A percentile compares a stretch with the other conserved stretches of the same genome.
Evolutionary conservation across 2,888 invertebrate species (phyloP).

Genomic region (Uropetala carovei): DNA sequence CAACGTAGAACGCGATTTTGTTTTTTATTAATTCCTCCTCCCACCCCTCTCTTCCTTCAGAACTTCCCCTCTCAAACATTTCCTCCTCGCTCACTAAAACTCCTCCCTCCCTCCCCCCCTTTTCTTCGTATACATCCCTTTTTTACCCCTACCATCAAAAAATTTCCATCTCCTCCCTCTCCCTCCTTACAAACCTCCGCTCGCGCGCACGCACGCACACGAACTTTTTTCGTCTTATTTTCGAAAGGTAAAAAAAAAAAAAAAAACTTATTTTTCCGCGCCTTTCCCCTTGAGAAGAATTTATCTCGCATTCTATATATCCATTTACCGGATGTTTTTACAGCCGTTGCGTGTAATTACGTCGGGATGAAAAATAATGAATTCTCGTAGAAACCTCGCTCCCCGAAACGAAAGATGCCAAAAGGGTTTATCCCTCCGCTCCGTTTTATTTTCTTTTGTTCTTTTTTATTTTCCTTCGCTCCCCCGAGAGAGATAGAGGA

Average conservation of each 20-base stretch:
- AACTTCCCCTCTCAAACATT: not conserved
- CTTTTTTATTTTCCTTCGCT: not conserved
- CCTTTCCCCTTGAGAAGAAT: not conserved
- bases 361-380: not conserved
- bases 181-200: not conserved
- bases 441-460: not conserved
- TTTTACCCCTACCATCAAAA: not conserved
- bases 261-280: not conserved
- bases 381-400: not conserved
- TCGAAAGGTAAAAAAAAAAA: not conserved
- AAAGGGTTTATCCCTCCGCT: not conserved
- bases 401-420: not conserved
- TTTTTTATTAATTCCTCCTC: slow-evolving; percentile 40
- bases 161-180: slow-evolving; percentile 9
- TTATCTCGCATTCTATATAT: not conserved
- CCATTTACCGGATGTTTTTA: slow-evolving; percentile 7
- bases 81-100: not conserved
- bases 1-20: slow-evolving; percentile 61
- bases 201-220: too few species aligned
- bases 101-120: not conserved
- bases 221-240: too few species aligned
- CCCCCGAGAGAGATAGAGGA: too few species aligned
- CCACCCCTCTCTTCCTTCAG: not conserved
- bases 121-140: not conserved
- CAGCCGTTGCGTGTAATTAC: not conserved